Conservation (phyloP, 64 coral and sea anemone genomes). For the Montipora foliosa region DNA sequence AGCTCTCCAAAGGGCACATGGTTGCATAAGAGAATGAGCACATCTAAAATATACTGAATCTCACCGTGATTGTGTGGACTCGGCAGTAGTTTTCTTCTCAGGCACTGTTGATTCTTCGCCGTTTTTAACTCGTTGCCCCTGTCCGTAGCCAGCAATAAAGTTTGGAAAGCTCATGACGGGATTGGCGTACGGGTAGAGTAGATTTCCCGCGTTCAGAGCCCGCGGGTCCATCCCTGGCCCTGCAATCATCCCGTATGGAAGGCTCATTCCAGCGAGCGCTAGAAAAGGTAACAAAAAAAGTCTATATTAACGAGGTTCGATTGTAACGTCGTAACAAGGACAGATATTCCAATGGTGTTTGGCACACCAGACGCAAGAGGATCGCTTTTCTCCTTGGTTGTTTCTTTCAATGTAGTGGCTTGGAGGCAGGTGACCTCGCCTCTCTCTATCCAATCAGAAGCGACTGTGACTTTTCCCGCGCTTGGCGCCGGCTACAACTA, state of each 20-base stretch:
- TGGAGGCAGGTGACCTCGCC: too few relatives aligned
- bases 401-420: too few relatives aligned
- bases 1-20: too few relatives aligned
- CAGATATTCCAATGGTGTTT: too few relatives aligned
- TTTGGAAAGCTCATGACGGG: slow-evolving; percentile 19
- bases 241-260: slow-evolving; percentile 27
- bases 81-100: background rate
- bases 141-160: slow-evolving; percentile 20
- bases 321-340: too few relatives aligned
- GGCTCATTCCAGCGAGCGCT: slow-evolving; percentile 16
- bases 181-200: slow-evolving; percentile 6
- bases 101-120: slow-evolving; percentile 23
- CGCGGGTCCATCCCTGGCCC: slow-evolving; percentile 35
- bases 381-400: too few relatives aligned
- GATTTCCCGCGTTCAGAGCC: slow-evolving; percentile 23
- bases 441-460: too few relatives aligned
- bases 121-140: slow-evolving; percentile 24
- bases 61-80: slow-evolving; percentile 14
- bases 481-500: too few relatives aligned
- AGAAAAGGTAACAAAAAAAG: background rate
- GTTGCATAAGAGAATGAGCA: too few relatives aligned
- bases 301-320: background rate
- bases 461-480: too few relatives aligned
- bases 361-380: too few relatives aligned
- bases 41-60: background rate